phyloP scores from a whole-genome alignment of 2,113 vertebrate species.

The Notothenia rossii region DNA sequence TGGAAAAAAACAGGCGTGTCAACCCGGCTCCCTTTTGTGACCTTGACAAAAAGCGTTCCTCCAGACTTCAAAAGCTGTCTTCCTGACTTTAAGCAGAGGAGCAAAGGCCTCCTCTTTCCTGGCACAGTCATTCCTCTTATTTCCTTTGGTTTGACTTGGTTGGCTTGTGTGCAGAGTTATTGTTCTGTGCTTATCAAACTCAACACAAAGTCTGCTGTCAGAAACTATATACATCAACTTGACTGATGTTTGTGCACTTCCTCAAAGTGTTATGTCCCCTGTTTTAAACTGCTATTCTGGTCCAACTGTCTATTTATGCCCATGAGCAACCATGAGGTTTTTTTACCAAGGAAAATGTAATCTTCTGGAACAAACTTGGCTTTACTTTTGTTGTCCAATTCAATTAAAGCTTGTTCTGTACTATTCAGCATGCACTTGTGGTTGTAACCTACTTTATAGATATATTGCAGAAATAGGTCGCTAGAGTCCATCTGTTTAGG shows the following conservation, averaged over 20 bases:
- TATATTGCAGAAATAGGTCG: not conserved
- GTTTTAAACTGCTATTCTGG: constrained; percentile 65
- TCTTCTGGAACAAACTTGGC: constrained; percentile 11
- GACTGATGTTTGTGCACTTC: constrained; percentile 74
- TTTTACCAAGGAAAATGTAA: constrained; percentile 30
- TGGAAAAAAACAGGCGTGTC: constrained; percentile 73
- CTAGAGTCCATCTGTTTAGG: not conserved
- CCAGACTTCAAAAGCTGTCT: constrained; percentile 66
- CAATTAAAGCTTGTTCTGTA: not conserved
- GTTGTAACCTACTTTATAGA: not conserved
- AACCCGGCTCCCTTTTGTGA: constrained; percentile 60
- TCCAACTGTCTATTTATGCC: constrained; percentile 58
- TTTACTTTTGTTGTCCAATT: constrained; percentile 12
- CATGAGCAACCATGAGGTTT: not conserved
- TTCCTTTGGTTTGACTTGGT: constrained; percentile 70
- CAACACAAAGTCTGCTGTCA: constrained; percentile 54
- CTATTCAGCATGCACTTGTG: not conserved
- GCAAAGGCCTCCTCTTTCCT: constrained; percentile 68
- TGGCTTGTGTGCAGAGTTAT: constrained; percentile 52
- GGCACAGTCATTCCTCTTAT: constrained; percentile 63
- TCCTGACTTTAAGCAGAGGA: constrained; percentile 59
- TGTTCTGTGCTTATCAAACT: constrained; percentile 69
- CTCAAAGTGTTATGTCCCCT: constrained; percentile 67
- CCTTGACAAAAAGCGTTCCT: constrained; percentile 64
- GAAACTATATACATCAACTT: constrained; percentile 54